Evolutionary conservation across 2,888 invertebrate species (phyloP).

Genomic region (Panzeria rudis): DNA sequence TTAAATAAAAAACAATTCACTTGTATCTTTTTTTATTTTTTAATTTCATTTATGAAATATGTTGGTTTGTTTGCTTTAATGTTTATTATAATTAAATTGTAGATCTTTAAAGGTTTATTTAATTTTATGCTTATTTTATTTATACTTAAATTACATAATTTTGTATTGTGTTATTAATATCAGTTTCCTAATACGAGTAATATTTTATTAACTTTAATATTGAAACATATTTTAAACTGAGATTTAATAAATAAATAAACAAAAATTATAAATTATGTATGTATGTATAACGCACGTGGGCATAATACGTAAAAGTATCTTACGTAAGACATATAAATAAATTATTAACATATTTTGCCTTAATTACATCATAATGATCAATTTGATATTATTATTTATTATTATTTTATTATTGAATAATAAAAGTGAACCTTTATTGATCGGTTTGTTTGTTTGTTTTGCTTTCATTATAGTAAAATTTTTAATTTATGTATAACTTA

Average conservation of each 20-base stretch:
- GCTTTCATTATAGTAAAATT: conserved; percentile 68
- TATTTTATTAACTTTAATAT: conserved; percentile 41
- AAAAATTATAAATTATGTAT: conserved; percentile 13
- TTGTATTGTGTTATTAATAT: conserved; percentile 53
- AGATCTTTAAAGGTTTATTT: conserved; percentile 57
- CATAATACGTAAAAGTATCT: conserved; percentile 13
- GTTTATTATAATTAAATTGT: conserved; percentile 65
- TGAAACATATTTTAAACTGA: conserved; percentile 42
- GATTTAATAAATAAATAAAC: conserved; percentile 56
- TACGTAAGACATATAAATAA: conserved; percentile 42
- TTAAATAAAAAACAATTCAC: conserved; percentile 6
- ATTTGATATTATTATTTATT: not conserved
- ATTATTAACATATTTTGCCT: conserved; percentile 45
- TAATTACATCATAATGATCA: conserved; percentile 41
- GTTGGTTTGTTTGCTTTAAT: conserved; percentile 61
- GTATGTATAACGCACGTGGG: conserved; percentile 6
- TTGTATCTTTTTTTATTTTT: conserved; percentile 58
- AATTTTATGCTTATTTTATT: conserved; percentile 49
- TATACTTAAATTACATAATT: conserved; percentile 50
- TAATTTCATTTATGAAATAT: conserved; percentile 71
- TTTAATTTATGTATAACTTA: conserved; percentile 44
- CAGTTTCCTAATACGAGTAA: conserved; percentile 37
- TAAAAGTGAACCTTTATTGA: conserved; percentile 16
- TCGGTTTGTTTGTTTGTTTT: conserved; percentile 64
- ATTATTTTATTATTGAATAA: conserved; percentile 49